phyloP scores from a whole-genome alignment of 2,113 vertebrate species.

The Coptodon bakossiorum region DNA sequence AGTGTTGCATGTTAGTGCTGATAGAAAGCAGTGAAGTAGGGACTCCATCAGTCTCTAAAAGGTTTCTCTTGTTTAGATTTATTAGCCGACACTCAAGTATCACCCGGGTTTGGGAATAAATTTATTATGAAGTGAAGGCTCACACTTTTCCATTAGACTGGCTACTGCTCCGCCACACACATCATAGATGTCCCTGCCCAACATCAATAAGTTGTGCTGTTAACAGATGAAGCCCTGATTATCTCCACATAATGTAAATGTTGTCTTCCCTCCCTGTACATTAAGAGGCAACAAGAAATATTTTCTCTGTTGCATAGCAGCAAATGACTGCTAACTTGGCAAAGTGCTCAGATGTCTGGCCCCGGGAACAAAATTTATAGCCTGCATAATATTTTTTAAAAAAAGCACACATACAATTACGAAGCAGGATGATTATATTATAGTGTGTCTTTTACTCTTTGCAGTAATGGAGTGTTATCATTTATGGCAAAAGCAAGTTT shows the following conservation, averaged over 20 bases:
- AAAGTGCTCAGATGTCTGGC: neutral
- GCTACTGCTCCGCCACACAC: slow-evolving; percentile 5
- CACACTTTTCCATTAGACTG: slow-evolving; percentile 6
- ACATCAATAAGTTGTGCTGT: neutral
- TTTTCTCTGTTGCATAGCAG: slow-evolving; percentile 26
- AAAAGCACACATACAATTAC: neutral
- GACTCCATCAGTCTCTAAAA: neutral
- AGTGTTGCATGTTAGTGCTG: slow-evolving; percentile 18
- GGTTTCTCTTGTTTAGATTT: slow-evolving; percentile 15
- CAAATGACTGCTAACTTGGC: neutral
- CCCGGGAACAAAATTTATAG: neutral
- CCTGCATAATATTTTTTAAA: neutral
- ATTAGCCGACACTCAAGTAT: slow-evolving; percentile 8
- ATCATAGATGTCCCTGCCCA: neutral
- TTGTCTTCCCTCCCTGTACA: neutral
- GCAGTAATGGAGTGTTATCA: neutral
- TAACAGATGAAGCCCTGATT: slow-evolving; percentile 10
- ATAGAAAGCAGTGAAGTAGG: neutral
- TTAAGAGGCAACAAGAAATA: slow-evolving; percentile 1
- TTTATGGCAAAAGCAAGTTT: neutral
- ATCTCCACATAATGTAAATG: neutral
- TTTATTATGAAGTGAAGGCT: slow-evolving; percentile 14
- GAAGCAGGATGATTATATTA: neutral
- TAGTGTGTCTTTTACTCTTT: neutral
- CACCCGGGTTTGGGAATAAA: slow-evolving; percentile 16